Base-by-base conservation (phyloP, 1,140 invertebrate species). In the Euborellia annulipes region DNA sequence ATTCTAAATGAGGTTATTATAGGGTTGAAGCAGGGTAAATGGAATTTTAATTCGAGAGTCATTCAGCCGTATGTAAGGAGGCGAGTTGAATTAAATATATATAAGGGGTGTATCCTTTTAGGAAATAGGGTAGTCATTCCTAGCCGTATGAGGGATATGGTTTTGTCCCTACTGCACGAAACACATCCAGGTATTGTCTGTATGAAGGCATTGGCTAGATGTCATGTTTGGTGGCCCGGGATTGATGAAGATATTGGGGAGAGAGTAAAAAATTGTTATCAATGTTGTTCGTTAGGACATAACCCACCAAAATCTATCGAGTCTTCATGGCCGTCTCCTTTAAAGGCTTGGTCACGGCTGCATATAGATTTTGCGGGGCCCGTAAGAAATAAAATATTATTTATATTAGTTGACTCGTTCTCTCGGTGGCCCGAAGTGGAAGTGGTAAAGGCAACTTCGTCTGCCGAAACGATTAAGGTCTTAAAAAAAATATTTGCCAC, bases 311-410 rank as follows among this genome's bases (percentile, higher is more conserved):
- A 53, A 45, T 42, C 47, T 20, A 23, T 44, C 9, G 41, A 53
- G 19, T 50, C 54, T 41, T 47, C 50, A 6, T 68, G 66, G 66
- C 45, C 51, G 7, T 50, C 47, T 42, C 54, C 63, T 11, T 50
- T 50, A 16, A 53, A 45, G 37, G 64, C 62, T 2, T 71, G 65
- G 62, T 50, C 59, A 14, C 51, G 67, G 38, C 34, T 72, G 0
- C 67, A 73, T 48, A 54, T 66, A 0, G 71, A 71, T 51, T 70
- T 66, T 52, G 62, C 63, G 3, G 41, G 48, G 18, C 42, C 36
- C 11, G 20, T 50, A 19, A 16, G 46, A 30, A 43, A 39, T 22
- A 14, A 51, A 30, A 40, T 22, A n/a, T 51, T 50, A 20, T 39
- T 51, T 7, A 36, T 51, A 13, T 27, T 46, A 18, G 43, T 56